phyloP scores from a whole-genome alignment of 2,888 invertebrate species.

The Acleris laterana region DNA sequence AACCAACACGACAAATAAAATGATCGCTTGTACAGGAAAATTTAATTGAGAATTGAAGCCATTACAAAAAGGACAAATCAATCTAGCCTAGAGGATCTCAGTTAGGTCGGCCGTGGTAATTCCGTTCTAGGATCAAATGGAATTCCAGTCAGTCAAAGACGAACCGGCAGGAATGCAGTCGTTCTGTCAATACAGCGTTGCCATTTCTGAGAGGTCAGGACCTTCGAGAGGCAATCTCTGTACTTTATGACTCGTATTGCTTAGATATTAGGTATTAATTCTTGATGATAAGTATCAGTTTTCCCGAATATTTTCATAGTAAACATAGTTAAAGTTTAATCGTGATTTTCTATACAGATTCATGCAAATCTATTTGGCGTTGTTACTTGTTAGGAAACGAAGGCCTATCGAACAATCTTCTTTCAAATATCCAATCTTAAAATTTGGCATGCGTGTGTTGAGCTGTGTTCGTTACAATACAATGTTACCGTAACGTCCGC shows the following conservation, averaged over 20 bases:
- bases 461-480: no score
- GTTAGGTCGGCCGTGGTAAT: conserved; percentile 8
- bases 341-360: no score
- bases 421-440: no score
- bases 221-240: conserved; percentile 21
- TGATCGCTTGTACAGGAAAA: no score
- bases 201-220: conserved; percentile 27
- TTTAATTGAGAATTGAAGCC: not conserved
- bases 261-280: not conserved
- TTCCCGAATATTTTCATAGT: not conserved
- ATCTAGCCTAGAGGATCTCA: not conserved
- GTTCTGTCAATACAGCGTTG: conserved; percentile 18
- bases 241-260: not conserved
- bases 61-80: not conserved
- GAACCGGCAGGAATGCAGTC: conserved; percentile 28
- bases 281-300: not conserved
- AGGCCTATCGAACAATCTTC: no score
- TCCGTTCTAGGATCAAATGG: conserved; percentile 16
- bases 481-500: no score
- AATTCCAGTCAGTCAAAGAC: conserved; percentile 24
- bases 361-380: no score
- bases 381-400: no score
- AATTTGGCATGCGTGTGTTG: no score
- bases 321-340: not conserved
- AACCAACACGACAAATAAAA: no score